Percentiles rank a stretch among this genome's conserved stretches.
Evolutionary conservation across 2,797 vertebrate genomes (phyloP).

Genomic region (Sus cebifrons): DNA sequence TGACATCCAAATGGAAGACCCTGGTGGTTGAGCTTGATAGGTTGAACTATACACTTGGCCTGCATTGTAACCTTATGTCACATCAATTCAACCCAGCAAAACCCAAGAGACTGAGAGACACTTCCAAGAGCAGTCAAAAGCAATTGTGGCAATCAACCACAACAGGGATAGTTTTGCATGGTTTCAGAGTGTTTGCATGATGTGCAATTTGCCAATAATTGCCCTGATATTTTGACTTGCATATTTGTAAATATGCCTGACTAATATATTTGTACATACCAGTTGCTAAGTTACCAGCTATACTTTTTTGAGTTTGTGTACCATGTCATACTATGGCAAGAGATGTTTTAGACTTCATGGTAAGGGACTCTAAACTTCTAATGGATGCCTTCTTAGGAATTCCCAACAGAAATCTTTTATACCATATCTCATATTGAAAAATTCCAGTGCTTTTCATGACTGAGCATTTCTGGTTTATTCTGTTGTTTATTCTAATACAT

Average conservation of each 20-base stretch:
- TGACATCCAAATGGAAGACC: constrained; percentile 52
- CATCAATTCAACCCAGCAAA: constrained; percentile 50
- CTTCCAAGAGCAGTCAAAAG: constrained; percentile 65
- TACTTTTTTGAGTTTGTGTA: constrained; percentile 83
- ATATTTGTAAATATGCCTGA: constrained; percentile 85
- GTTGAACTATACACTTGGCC: constrained; percentile 38
- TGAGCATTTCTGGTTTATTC: constrained; percentile 58
- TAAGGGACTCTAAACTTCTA: constrained; percentile 74
- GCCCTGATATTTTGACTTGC: constrained; percentile 83
- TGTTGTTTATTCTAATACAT: constrained; percentile 56
- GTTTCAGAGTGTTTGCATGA: constrained; percentile 73
- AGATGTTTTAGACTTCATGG: constrained; percentile 79
- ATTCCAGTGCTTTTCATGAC: constrained; percentile 36
- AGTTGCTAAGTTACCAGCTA: constrained; percentile 85
- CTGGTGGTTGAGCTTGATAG: constrained; percentile 19
- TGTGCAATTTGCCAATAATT: constrained; percentile 85
- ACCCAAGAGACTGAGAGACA: constrained; percentile 67
- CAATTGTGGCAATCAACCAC: constrained; percentile 73
- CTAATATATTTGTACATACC: constrained; percentile 78
- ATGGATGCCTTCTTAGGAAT: constrained; percentile 72
- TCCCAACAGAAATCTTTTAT: constrained; percentile 69
- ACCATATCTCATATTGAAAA: constrained; percentile 35
- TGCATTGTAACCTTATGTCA: constrained; percentile 11
- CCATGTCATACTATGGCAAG: constrained; percentile 84
- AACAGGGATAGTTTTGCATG: constrained; percentile 80